These are phyloP conservation scores for Poeciliopsis retropinna DNA, from an alignment of 2,113 vertebrate genomes.

Conservation along the genomic window DNA sequence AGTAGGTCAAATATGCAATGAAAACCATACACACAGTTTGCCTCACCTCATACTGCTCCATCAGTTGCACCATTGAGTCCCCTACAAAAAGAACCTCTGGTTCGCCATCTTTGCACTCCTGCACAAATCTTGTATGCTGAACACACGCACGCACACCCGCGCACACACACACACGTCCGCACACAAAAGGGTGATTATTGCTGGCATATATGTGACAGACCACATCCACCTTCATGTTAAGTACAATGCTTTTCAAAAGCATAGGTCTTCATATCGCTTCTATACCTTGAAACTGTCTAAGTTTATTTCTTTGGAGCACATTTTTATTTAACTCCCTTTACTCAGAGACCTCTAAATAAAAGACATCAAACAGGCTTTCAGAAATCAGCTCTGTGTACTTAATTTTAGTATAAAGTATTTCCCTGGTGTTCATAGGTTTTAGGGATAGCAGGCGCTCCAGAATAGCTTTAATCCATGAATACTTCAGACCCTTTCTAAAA, in stretches of 20 bases:
- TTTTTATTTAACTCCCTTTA: too few species aligned
- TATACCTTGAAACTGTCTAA: too few species aligned
- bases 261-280: too few species aligned
- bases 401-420: too few species aligned
- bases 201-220: not conserved
- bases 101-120: slow-evolving; percentile 81
- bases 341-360: too few species aligned
- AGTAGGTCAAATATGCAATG: not conserved
- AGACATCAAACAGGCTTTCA: too few species aligned
- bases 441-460: too few species aligned
- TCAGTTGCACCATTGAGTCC: slow-evolving; percentile 95
- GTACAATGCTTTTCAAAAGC: not conserved
- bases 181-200: slow-evolving; percentile 1
- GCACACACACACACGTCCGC: not conserved
- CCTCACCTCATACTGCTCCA: slow-evolving; percentile 93
- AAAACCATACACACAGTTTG: not conserved
- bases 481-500: too few species aligned
- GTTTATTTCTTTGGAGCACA: too few species aligned
- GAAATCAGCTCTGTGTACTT: too few species aligned
- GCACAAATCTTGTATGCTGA: slow-evolving; percentile 78
- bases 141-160: slow-evolving; percentile 10
- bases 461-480: too few species aligned
- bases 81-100: slow-evolving; percentile 92
- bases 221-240: not conserved
- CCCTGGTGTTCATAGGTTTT: too few species aligned